A percentile compares a stretch with the other conserved stretches of the same genome.
Evolutionary conservation across 2,888 invertebrate genomes (phyloP).

Genomic region (Ichneumoninae sp.): DNA sequence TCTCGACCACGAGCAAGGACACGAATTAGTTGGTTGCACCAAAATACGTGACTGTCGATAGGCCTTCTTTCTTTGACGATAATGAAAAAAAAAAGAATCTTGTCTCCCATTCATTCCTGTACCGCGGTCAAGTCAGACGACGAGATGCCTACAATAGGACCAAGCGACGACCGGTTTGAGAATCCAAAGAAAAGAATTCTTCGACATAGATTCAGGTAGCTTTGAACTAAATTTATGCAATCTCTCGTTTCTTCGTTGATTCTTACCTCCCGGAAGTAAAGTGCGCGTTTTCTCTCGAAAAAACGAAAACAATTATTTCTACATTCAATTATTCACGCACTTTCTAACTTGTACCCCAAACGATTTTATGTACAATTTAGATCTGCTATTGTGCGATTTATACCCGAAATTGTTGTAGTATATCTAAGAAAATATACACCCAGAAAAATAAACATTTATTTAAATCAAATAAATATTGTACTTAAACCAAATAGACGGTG

Average conservation of each 20-base stretch:
- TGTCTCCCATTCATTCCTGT: constrained; percentile 15
- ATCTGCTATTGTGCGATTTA: no score
- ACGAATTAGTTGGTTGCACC: constrained; percentile 42
- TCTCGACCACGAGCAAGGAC: constrained; percentile 50
- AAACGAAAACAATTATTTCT: neutral
- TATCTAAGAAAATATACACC: no score
- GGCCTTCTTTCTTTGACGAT: constrained; percentile 9
- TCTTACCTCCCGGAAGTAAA: neutral
- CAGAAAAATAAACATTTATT: no score
- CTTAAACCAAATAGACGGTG: no score
- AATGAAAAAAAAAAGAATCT: constrained; percentile 24
- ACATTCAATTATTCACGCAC: neutral
- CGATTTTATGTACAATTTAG: neutral
- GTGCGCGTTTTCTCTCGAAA: neutral
- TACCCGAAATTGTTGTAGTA: no score
- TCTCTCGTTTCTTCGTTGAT: constrained; percentile 7
- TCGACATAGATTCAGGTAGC: neutral
- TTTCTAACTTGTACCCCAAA: neutral
- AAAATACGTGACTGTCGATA: constrained; percentile 53
- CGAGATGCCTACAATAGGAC: constrained; percentile 15
- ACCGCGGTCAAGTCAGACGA: neutral
- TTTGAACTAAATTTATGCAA: constrained; percentile 7
- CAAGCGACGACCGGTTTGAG: constrained; percentile 25
- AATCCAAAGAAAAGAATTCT: constrained; percentile 30
- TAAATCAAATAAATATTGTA: no score